Percentiles rank a stretch among this genome's conserved stretches.
These are phyloP conservation scores for Chromobotia macracanthus DNA, from an alignment of 2,797 vertebrate species.

Conservation along the genomic window DNA sequence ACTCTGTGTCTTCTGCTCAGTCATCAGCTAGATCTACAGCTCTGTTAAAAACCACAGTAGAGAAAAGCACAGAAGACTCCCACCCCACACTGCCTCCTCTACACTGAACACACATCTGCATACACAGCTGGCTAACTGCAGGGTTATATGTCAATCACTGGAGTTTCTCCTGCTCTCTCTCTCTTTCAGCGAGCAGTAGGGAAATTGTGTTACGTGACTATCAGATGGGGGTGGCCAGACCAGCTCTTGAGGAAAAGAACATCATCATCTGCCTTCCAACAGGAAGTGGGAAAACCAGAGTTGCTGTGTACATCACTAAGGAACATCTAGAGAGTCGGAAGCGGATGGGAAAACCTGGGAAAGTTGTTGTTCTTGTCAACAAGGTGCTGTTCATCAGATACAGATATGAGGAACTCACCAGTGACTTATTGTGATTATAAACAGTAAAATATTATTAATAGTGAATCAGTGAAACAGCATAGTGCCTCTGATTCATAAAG, in stretches of 20 bases:
- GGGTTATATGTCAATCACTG: too few relatives aligned
- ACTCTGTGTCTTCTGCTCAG: neutral
- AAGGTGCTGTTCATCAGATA: conserved; percentile 78
- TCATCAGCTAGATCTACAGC: too few relatives aligned
- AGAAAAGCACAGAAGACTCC: conserved; percentile 31
- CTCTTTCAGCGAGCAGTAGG: conserved; percentile 56
- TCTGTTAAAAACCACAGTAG: too few relatives aligned
- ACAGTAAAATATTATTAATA: neutral
- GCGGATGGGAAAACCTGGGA: conserved; percentile 72
- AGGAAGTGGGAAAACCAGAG: conserved; percentile 95
- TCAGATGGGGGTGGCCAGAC: conserved; percentile 89
- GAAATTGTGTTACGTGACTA: conserved; percentile 87
- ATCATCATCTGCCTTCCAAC: conserved; percentile 95
- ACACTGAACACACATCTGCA: neutral
- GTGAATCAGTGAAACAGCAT: too few relatives aligned
- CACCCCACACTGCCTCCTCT: neutral
- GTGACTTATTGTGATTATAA: neutral
- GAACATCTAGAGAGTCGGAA: conserved; percentile 87
- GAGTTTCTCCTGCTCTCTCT: conserved; percentile 33
- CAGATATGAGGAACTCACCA: neutral
- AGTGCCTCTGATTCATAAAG: too few relatives aligned
- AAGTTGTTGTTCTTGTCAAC: conserved; percentile 94
- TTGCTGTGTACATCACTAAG: conserved; percentile 91
- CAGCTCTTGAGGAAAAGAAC: conserved; percentile 91
- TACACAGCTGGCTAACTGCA: conserved; percentile 49